Conservation (phyloP, 2,113 vertebrate species). For the Corvus moneduloides region DNA sequence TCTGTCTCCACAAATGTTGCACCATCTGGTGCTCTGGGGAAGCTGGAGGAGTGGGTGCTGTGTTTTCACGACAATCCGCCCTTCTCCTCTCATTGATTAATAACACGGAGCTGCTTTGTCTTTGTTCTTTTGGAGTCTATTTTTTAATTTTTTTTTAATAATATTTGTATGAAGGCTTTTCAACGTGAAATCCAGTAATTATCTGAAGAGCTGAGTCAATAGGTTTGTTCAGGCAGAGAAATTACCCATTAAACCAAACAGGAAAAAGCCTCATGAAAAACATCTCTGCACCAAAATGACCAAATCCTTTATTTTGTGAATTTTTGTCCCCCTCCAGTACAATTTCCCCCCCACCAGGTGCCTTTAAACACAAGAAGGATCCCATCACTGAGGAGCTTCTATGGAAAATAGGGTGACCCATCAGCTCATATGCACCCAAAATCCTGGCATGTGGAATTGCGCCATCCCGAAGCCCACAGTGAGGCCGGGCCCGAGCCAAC, state of each 20-base stretch:
- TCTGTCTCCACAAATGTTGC: constrained; percentile 34
- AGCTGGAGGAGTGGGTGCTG: constrained; percentile 48
- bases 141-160: not conserved
- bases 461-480: accelerated
- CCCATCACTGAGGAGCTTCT: not conserved
- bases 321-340: accelerated
- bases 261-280: not conserved
- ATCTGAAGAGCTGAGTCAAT: constrained; percentile 51
- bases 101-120: constrained; percentile 33
- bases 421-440: not conserved
- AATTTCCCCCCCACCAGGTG: not conserved
- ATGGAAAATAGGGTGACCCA: not conserved
- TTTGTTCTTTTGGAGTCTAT: constrained; percentile 12
- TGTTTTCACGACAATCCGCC: constrained; percentile 57
- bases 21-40: constrained; percentile 32
- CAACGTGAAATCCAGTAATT: constrained; percentile 45
- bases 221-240: constrained; percentile 39
- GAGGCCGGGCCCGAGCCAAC: not conserved
- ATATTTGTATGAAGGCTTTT: constrained; percentile 53
- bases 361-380: not conserved
- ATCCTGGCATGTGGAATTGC: not conserved
- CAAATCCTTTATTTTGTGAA: not conserved
- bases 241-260: not conserved
- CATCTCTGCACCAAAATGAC: not conserved
- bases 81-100: constrained; percentile 47